These are phyloP conservation scores for Neomicropteryx cornuta DNA, from an alignment of 1,140 invertebrate genomes.

Conservation along the genomic window DNA sequence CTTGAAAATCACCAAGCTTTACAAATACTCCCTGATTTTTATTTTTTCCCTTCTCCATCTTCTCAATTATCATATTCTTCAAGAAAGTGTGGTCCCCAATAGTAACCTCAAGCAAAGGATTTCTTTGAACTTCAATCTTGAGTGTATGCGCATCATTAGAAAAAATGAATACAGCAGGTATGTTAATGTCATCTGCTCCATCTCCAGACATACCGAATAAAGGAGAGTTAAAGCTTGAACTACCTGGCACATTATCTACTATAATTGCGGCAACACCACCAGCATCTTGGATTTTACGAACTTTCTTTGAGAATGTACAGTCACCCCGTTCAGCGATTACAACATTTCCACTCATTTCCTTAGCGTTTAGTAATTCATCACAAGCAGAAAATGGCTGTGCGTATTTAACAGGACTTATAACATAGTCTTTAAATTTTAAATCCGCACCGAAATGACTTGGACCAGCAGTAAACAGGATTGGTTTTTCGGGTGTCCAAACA, in stretches of 20 bases:
- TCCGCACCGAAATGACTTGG: constrained; percentile 87
- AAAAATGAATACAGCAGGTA: constrained; percentile 88
- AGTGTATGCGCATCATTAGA: constrained; percentile 74
- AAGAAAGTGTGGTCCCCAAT: too few relatives aligned
- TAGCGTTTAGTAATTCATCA: constrained; percentile 47
- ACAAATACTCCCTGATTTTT: too few relatives aligned
- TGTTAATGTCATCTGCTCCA: constrained; percentile 75
- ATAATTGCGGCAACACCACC: constrained; percentile 82
- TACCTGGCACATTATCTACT: constrained; percentile 72
- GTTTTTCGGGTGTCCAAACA: constrained; percentile 23
- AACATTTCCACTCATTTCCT: constrained; percentile 61
- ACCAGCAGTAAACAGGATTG: constrained; percentile 57
- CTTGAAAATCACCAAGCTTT: too few relatives aligned
- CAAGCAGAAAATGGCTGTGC: constrained; percentile 51
- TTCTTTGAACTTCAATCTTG: too few relatives aligned
- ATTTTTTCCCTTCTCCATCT: too few relatives aligned
- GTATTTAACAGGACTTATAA: constrained; percentile 49
- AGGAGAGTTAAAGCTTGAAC: constrained; percentile 57
- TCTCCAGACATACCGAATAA: constrained; percentile 96
- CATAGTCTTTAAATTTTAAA: constrained; percentile 45
- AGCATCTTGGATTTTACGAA: constrained; percentile 67
- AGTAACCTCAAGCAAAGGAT: too few relatives aligned
- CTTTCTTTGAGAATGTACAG: constrained; percentile 96
- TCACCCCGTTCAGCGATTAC: constrained; percentile 77
- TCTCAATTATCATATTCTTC: too few relatives aligned